Percentiles rank a stretch among this genome's conserved stretches.
Conservation (phyloP, 2,888 invertebrate genomes). For the Petrolisthes manimaculis region DNA sequence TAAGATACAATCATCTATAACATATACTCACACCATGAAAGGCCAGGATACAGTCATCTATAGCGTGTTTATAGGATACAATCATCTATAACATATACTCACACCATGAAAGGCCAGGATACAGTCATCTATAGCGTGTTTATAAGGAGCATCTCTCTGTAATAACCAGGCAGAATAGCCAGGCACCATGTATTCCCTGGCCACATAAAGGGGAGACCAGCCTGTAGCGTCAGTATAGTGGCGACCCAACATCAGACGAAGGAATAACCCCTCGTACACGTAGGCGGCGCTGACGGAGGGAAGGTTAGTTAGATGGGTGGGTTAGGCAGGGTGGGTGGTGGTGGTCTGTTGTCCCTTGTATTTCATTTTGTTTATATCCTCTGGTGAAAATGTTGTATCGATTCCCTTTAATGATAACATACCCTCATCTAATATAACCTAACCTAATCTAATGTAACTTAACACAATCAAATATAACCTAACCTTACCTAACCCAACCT, state of each 20-base stretch:
- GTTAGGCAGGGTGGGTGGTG: too few species aligned
- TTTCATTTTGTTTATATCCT: too few species aligned
- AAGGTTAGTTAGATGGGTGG: too few species aligned
- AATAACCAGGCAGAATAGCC: conserved; percentile 27
- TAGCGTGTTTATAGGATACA: neutral
- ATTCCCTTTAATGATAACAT: too few species aligned
- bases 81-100: neutral
- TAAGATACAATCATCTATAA: neutral
- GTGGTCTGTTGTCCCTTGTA: too few species aligned
- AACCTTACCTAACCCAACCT: too few species aligned
- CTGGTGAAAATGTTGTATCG: too few species aligned
- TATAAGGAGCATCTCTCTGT: conserved; percentile 19
- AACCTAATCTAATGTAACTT: too few species aligned
- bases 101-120: conserved; percentile 31
- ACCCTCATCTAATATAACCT: too few species aligned
- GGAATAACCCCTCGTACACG: conserved; percentile 13
- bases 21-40: too few species aligned
- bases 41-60: too few species aligned
- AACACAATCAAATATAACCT: too few species aligned
- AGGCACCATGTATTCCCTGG: neutral
- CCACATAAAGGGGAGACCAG: conserved; percentile 28
- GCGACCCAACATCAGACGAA: conserved; percentile 6
- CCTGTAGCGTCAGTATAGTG: conserved; percentile 13
- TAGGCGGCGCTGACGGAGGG: neutral
- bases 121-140: conserved; percentile 7